Base-by-base conservation (phyloP, 2,888 invertebrate genomes). In the Griposia aprilina region DNA sequence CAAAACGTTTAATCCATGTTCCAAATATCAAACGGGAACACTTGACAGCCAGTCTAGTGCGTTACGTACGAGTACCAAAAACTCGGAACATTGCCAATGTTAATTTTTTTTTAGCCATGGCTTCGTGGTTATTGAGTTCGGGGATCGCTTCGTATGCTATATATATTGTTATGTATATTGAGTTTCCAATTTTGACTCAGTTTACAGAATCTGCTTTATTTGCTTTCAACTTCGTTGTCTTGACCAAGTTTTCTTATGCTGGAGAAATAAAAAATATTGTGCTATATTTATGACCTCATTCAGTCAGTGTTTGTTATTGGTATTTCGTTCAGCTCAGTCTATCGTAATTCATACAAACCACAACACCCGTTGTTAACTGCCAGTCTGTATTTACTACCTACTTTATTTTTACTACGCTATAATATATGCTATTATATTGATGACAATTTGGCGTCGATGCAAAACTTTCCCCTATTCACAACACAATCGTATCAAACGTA, bases 61-160 rank as follows among this genome's bases (percentile, higher is more conserved):
- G 83, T 88, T 89, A 78, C 87, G 81, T 89, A 78, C 87, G 81
- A 82, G 82, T 86, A 86, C 88, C 89, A 89, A 89, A 90, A 91
- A 90, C 91, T 93, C 92, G 94, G 94, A 93, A 88, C 90, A 76
- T 81, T 92, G 94, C 94, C 94, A 94, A 93, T 90, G 88, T 90
- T 88, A 89, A 75, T 88, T 86, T 90, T 91, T 88, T 88, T 89
- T 88, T 85, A 81, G 36, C 59, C 83, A 85, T 86, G 85, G 84
- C 85, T 88, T 80, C 73, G 77, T 77, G 62, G 83, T 83, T 77
- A 74, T 67, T 83, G 36, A 50, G 60, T 66, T 74, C 66, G 60
- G 11, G 70, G 30, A 77, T 78, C 52, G 73, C 74, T 78, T 59
- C 45, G 65, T 78, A 48, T 72, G n/a, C n/a, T n/a, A n/a, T n/a